A percentile compares a stretch with the other conserved stretches of the same genome.
Conservation (phyloP, 2,113 vertebrate genomes). For the Prunella fulvescens region DNA sequence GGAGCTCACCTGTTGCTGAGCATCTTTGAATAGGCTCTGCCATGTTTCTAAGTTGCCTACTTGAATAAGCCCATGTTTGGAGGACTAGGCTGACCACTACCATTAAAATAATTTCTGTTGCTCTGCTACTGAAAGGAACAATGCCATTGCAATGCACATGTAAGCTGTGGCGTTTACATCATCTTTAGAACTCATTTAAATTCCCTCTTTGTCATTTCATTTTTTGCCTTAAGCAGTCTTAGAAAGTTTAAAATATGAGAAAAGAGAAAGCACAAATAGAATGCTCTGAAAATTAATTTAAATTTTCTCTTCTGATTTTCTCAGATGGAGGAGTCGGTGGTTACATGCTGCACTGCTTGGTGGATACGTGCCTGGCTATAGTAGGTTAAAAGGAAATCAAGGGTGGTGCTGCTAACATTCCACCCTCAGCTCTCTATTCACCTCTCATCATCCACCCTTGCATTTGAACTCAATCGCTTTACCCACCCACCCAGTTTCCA, state of each 20-base stretch:
- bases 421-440: not conserved
- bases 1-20: not conserved
- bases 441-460: constrained; percentile 21
- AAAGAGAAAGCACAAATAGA: not conserved
- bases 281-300: not conserved
- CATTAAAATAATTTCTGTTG: not conserved
- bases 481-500: not conserved
- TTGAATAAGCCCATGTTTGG: not conserved
- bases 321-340: not conserved
- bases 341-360: not conserved
- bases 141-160: not conserved
- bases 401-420: constrained; percentile 14
- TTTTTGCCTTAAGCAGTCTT: not conserved
- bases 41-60: not conserved
- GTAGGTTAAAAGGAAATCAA: constrained; percentile 46
- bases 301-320: constrained; percentile 1
- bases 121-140: not conserved
- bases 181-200: not conserved
- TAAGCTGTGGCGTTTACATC: not conserved
- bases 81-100: not conserved
- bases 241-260: not conserved
- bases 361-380: not conserved
- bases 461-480: not conserved
- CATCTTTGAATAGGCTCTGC: not conserved
- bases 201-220: not conserved